Conservation (phyloP, 2,113 vertebrate species). For the Triplophysa tibetana region DNA sequence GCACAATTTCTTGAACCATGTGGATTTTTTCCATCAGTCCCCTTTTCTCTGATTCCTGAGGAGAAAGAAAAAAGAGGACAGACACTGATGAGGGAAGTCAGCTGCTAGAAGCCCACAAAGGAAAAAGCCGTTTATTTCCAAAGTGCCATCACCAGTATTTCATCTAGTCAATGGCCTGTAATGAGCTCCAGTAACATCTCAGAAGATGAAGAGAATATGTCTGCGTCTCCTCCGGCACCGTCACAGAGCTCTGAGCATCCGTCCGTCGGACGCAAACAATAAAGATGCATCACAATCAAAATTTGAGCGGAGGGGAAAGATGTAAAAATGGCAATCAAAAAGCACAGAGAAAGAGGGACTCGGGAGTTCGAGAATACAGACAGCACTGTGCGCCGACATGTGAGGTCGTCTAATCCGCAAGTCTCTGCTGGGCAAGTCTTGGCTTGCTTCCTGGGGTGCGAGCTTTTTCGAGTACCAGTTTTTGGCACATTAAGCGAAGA, state of each 20-base stretch:
- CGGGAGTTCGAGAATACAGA: slow-evolving; percentile 49
- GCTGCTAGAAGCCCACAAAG: slow-evolving; percentile 64
- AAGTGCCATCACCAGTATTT: slow-evolving; percentile 70
- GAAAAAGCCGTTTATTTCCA: slow-evolving; percentile 68
- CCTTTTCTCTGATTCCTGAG: slow-evolving; percentile 89
- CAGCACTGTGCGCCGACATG: slow-evolving; percentile 42
- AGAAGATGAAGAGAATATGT: slow-evolving; percentile 69
- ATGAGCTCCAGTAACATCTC: slow-evolving; percentile 70
- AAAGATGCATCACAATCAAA: slow-evolving; percentile 71
- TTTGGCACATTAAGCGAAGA: slow-evolving; percentile 48
- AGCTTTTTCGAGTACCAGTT: slow-evolving; percentile 53
- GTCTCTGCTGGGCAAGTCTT: slow-evolving; percentile 54
- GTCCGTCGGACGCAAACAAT: slow-evolving; percentile 71
- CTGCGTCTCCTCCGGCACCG: slow-evolving; percentile 57
- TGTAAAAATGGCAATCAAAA: slow-evolving; percentile 75
- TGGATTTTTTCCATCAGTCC: slow-evolving; percentile 94
- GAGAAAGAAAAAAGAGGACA: slow-evolving; percentile 50
- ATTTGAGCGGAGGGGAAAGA: slow-evolving; percentile 69
- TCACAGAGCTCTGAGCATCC: slow-evolving; percentile 66
- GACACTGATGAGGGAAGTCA: slow-evolving; percentile 67
- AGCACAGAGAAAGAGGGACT: slow-evolving; percentile 51
- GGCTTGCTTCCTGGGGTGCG: slow-evolving; percentile 55
- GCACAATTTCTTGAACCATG: slow-evolving; percentile 95
- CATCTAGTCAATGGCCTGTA: slow-evolving; percentile 74
- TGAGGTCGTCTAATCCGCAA: slow-evolving; percentile 58